Evolutionary conservation across 2,113 vertebrate genomes (phyloP), one percentile per base, ranked within the genome.

Genomic region (Paracanthobrama guichenoti): DNA sequence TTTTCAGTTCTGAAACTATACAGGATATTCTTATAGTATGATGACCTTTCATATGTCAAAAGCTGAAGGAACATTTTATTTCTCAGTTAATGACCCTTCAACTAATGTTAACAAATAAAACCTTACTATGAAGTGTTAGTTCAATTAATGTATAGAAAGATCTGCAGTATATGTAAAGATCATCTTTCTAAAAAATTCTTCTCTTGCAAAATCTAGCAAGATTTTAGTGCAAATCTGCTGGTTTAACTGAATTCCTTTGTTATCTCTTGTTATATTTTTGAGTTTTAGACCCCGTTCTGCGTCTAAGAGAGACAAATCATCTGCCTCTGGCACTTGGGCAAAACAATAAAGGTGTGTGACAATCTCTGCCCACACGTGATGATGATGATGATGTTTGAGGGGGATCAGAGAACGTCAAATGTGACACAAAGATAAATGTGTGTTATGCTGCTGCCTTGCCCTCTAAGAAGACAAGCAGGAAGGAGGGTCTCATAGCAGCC

Each of bases 391-490:
- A 20, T 50, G 73, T 28, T 53, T 67, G 60, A 18, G 78, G 78
- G 26, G 78, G 78, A 80, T 64, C 16, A 26, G 78, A 50, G 20
- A 77, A 55, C 28, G 22, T 76, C 73, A 76, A 28, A 76, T 57
- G 10, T 77, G 13, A 60, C 57, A 79, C 57, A 24, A 77, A 87
- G 78, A 84, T 83, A 75, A 84, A 86, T 81, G 81, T 67, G 83
- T 84, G 85, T 86, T 55, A 12, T 78, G 24, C 50, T 69, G 72
- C 20, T 57, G 48, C 71, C 72, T 60, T 18, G n/a, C 39, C 24
- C 62, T 48, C 69, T 57, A 69, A 24, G 57, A 85, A 79, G 55
- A 83, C 75, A 79, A 81, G 78, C 80, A 62, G 35, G 67, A 83
- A n/a, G 24, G 35, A 73, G 67, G 10, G 44, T 50, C 42, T 71